Conservation (phyloP, 1,140 invertebrate species). For the Elymnias hypermnestra region DNA sequence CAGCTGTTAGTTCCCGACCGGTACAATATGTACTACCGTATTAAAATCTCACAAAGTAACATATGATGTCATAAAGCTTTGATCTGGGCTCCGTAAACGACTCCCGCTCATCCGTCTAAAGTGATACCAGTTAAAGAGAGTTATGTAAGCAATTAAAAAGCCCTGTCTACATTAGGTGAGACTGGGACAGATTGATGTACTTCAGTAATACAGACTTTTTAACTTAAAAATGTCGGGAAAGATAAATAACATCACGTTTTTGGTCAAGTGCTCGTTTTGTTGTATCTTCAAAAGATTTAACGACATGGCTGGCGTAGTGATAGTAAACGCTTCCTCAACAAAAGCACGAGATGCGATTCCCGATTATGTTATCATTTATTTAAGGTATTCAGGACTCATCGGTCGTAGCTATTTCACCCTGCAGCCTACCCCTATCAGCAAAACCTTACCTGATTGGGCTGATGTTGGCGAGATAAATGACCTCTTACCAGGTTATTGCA, state of each 20-base stretch:
- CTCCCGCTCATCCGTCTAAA: conserved; percentile 15
- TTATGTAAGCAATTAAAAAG: conserved; percentile 22
- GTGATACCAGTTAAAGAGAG: conserved; percentile 25
- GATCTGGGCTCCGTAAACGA: conserved; percentile 51
- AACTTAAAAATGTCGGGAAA: conserved; percentile 16
- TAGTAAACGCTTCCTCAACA: no score
- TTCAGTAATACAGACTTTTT: conserved; percentile 15
- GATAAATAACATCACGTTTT: conserved; percentile 15
- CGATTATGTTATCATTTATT: no score
- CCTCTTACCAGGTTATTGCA: no score
- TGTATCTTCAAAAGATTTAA: no score
- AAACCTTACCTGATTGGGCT: no score
- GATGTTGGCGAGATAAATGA: no score
- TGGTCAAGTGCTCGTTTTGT: no score
- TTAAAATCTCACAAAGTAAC: conserved; percentile 36
- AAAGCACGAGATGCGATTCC: no score
- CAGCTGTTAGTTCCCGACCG: neutral
- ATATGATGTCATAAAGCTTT: conserved; percentile 48
- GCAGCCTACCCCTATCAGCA: no score
- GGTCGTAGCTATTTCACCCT: no score
- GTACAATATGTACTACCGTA: neutral
- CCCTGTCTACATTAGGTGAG: conserved; percentile 17
- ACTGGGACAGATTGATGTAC: conserved; percentile 15
- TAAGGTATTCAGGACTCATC: no score
- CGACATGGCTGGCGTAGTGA: no score